phyloP scores from a whole-genome alignment of 1,140 invertebrate species.

The Neodiprion pinetum region DNA sequence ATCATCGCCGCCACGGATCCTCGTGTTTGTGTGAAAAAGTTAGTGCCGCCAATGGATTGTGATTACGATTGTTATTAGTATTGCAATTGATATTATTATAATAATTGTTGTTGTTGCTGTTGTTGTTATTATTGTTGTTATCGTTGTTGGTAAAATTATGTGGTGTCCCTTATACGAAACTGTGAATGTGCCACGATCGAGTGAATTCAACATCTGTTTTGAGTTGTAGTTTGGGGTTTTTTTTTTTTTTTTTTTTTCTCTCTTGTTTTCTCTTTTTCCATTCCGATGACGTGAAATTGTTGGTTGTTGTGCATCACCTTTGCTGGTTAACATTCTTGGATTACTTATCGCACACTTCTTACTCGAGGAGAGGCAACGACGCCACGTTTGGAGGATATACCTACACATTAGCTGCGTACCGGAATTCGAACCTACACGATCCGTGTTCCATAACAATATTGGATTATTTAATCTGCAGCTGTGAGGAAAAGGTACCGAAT shows the following conservation, averaged over 20 bases:
- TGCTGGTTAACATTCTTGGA: too few species aligned
- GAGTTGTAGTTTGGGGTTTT: conserved; percentile 18
- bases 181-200: background rate
- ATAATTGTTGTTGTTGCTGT: background rate
- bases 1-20: background rate
- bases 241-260: background rate
- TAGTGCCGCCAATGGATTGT: background rate
- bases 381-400: too few species aligned
- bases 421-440: too few species aligned
- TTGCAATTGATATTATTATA: background rate
- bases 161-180: background rate
- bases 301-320: too few species aligned
- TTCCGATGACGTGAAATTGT: too few species aligned
- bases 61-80: background rate
- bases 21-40: background rate
- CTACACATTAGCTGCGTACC: too few species aligned
- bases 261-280: background rate
- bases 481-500: too few species aligned
- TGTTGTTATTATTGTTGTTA: background rate
- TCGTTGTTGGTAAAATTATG: too few species aligned
- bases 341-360: too few species aligned
- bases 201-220: background rate
- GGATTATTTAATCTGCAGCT: too few species aligned
- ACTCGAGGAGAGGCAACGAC: too few species aligned
- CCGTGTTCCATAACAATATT: too few species aligned